Percentiles rank a stretch among this genome's conserved stretches.
These are phyloP conservation scores for Ascidia mentula DNA, from an alignment of 23 tunicate species.

Conservation along the genomic window DNA sequence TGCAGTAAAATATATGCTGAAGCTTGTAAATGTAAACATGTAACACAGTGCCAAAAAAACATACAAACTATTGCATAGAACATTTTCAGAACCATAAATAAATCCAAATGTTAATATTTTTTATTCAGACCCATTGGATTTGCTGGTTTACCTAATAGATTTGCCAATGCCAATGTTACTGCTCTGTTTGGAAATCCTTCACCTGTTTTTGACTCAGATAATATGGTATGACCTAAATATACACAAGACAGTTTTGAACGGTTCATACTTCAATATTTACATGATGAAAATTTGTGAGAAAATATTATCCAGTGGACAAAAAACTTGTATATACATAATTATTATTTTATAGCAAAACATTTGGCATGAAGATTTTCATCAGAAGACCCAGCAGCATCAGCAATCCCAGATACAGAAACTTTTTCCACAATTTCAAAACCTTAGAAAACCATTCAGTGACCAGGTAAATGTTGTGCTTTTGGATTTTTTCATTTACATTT, in stretches of 20 bases:
- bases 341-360: constrained; percentile 7
- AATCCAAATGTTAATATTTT: too few species aligned
- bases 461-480: neutral
- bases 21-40: too few species aligned
- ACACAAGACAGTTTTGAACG: neutral
- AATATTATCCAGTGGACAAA: too few species aligned
- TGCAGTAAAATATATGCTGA: too few species aligned
- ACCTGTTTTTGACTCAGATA: constrained; percentile 1
- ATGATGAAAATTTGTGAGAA: too few species aligned
- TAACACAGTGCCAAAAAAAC: too few species aligned
- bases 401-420: neutral
- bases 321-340: too few species aligned
- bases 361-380: constrained; percentile 18
- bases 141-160: constrained; percentile 4
- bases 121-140: neutral
- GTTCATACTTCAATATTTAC: too few species aligned
- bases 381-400: neutral
- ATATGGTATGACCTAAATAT: neutral
- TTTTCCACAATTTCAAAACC: neutral
- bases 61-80: too few species aligned
- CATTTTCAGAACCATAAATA: too few species aligned
- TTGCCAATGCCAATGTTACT: neutral
- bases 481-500: too few species aligned
- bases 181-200: constrained; percentile 1
- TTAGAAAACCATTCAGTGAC: too few species aligned